Base-by-base conservation (phyloP, 2,888 invertebrate species). In the Papilio demoleus region DNA sequence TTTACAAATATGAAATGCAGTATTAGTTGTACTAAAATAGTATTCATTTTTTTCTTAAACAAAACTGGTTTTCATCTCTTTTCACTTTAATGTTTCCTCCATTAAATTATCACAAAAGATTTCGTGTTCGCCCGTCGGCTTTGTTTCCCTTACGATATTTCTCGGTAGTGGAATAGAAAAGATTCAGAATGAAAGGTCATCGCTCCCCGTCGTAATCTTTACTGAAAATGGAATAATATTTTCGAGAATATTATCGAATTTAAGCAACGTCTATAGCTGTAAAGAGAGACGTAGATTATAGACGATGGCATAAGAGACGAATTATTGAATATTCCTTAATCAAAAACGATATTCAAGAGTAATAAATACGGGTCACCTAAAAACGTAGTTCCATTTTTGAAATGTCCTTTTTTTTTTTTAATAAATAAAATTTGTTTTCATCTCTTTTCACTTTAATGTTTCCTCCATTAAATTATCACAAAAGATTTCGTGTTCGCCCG, bases 71-170 rank as follows among this genome's bases (percentile, higher is more conserved):
- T 34, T 58, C 58, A 34, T 59, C 22, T 36, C 40, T 38, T 24
- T 24, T 22, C 9, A 60, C 24, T 42, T 42, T 31, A 42, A 40
- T 61, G 38, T 31, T 61, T 61, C 27, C 42, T 17, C 40, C 42
- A 58, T 58, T 65, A 42, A 65, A 42, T 45, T 34, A 60, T 60
- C 50, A 50, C 45, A 42, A 66, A 60, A 38, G 47, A 59, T 36
- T 17, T 66, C 42, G 42, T 65, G 31, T 11, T 19, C 9, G 34
- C n/a, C 24, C n/a, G 47, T 47, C 59, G 34, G 36, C 14, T 65
- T 59, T 66, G 36, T 17, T 60, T 60, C 47, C 17, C 8, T 24
- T 56, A 4, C 8, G 6, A 24, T 66, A 60, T 59, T 60, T 47
- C 38, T 60, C 24, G 14, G 24, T 50, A 59, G 36, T 36, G 27